phyloP scores from a whole-genome alignment of 2,888 invertebrate species.

The Synergus itoensis region DNA sequence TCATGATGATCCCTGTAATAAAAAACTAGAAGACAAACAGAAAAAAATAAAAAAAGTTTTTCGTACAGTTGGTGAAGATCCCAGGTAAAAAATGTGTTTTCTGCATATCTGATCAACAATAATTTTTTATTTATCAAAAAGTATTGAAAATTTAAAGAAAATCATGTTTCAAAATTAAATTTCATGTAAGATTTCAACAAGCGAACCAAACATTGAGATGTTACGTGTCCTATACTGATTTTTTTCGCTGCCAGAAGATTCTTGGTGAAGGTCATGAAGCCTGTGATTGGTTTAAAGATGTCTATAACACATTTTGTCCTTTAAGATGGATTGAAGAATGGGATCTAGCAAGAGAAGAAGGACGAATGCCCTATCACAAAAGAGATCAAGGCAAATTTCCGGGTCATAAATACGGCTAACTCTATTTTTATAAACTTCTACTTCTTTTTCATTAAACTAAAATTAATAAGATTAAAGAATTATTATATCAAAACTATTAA shows the following conservation, averaged over 20 bases:
- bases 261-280: slow-evolving; percentile 66
- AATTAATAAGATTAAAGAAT: background rate
- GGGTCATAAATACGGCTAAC: slow-evolving; percentile 60
- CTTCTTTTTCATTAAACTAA: background rate
- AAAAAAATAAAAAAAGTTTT: background rate
- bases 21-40: background rate
- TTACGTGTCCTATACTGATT: slow-evolving; percentile 72
- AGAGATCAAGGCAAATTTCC: slow-evolving; percentile 61
- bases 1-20: slow-evolving; percentile 16
- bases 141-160: no score
- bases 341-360: slow-evolving; percentile 64
- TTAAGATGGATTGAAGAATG: slow-evolving; percentile 66
- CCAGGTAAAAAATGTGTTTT: background rate
- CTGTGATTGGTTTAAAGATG: slow-evolving; percentile 71
- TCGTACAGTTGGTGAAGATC: slow-evolving; percentile 23
- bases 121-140: background rate
- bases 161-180: no score
- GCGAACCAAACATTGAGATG: slow-evolving; percentile 71
- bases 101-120: background rate
- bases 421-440: background rate
- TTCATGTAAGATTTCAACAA: slow-evolving; percentile 70
- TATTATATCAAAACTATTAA: background rate
- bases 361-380: slow-evolving; percentile 63
- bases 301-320: slow-evolving; percentile 68
- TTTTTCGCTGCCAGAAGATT: slow-evolving; percentile 69